Percentiles rank a stretch among this genome's conserved stretches.
phyloP scores from a whole-genome alignment of 2,888 invertebrate species.

The Hermaeophaga mercurialis region DNA sequence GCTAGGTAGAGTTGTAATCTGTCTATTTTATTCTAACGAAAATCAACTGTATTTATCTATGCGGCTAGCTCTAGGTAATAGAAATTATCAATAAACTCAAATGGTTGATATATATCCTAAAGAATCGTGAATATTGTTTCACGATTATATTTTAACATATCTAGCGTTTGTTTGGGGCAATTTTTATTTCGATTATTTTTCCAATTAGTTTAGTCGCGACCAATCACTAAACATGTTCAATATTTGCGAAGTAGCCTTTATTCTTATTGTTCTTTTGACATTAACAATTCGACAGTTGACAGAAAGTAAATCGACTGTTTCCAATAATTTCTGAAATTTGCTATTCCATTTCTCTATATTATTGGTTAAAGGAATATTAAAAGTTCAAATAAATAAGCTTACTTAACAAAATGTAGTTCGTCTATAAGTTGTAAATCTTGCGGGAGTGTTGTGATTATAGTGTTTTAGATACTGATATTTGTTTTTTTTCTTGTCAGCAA shows the following conservation, averaged over 20 bases:
- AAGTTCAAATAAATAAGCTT: constrained; percentile 4
- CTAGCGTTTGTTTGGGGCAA: no score
- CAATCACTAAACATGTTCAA: no score
- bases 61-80: no score
- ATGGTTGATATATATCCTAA: no score
- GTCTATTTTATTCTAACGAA: no score
- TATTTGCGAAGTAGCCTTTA: not conserved
- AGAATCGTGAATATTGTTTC: no score
- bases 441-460: constrained; percentile 14
- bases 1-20: no score
- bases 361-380: constrained; percentile 9
- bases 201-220: no score
- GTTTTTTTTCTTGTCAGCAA: constrained; percentile 44
- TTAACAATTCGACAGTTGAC: constrained; percentile 19
- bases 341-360: constrained; percentile 8
- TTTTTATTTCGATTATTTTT: no score
- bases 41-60: no score
- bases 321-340: constrained; percentile 6
- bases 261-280: constrained; percentile 2
- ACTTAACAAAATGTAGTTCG: constrained; percentile 16
- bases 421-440: constrained; percentile 1
- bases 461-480: constrained; percentile 24
- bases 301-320: constrained; percentile 13
- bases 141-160: no score
- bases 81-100: no score